phyloP scores from a whole-genome alignment of 2,113 vertebrate species.

The Corythaeola cristata region DNA sequence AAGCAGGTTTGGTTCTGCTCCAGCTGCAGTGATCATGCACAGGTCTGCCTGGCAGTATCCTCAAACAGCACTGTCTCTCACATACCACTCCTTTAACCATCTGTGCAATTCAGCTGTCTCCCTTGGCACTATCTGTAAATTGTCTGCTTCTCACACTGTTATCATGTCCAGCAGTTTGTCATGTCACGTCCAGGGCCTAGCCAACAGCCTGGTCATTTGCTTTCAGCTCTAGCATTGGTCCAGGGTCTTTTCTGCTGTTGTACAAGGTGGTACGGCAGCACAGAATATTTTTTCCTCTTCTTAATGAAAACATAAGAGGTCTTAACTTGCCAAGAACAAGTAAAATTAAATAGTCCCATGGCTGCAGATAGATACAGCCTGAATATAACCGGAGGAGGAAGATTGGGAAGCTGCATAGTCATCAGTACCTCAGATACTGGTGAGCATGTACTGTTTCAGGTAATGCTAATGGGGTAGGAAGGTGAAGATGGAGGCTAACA shows the following conservation, averaged over 20 bases:
- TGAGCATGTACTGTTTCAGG: neutral
- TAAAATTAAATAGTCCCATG: neutral
- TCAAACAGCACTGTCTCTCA: neutral
- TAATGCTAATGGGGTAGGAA: neutral
- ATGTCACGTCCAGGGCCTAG: neutral
- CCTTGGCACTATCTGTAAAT: neutral
- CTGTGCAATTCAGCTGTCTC: neutral
- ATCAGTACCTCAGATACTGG: neutral
- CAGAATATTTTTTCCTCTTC: neutral
- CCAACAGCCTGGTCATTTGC: neutral
- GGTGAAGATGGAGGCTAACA: neutral
- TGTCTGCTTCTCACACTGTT: neutral
- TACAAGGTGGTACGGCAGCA: neutral
- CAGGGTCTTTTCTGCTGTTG: neutral
- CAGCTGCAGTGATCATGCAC: neutral
- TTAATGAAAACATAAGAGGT: neutral
- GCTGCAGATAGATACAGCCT: neutral
- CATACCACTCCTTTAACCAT: neutral
- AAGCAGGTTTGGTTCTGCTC: neutral
- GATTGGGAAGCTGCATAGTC: neutral
- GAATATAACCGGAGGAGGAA: neutral
- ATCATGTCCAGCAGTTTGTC: neutral
- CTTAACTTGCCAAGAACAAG: neutral
- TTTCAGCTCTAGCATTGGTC: neutral
- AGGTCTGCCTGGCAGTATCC: neutral